Conservation (phyloP, 2,888 invertebrate genomes). For the Aphrophora alni region DNA sequence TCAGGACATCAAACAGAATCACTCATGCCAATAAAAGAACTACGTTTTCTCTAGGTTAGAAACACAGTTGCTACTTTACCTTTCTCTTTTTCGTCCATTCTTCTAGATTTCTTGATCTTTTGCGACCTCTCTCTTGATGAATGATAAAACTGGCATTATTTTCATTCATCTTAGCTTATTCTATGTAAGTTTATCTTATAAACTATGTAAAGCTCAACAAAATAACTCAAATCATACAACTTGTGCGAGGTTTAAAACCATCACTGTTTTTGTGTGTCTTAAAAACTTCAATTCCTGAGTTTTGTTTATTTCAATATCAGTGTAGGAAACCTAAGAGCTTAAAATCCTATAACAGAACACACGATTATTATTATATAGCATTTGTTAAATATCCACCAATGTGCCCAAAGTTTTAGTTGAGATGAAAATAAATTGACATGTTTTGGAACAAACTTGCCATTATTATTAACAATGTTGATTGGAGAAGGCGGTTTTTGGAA, state of each 20-base stretch:
- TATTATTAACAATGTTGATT: no score
- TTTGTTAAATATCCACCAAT: no score
- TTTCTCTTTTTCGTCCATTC: neutral
- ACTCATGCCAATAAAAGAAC: neutral
- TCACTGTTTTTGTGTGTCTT: neutral
- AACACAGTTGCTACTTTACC: neutral
- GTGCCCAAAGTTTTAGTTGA: no score
- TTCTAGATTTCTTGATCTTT: neutral
- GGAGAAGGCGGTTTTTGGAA: neutral
- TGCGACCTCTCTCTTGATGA: neutral
- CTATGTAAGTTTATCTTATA: no score
- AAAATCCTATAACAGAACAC: neutral
- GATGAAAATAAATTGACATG: no score
- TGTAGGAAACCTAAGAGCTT: neutral
- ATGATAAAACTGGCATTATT: neutral
- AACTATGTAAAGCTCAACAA: neutral
- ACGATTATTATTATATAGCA: neutral
- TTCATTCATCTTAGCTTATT: constrained; percentile 5
- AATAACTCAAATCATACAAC: neutral
- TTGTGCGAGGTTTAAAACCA: neutral
- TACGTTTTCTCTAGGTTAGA: neutral
- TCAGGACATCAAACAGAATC: neutral
- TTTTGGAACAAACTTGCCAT: no score
- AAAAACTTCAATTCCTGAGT: neutral
- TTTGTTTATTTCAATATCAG: neutral